phyloP scores from a whole-genome alignment of 2,797 vertebrate genomes.

The Capromys pilorides region DNA sequence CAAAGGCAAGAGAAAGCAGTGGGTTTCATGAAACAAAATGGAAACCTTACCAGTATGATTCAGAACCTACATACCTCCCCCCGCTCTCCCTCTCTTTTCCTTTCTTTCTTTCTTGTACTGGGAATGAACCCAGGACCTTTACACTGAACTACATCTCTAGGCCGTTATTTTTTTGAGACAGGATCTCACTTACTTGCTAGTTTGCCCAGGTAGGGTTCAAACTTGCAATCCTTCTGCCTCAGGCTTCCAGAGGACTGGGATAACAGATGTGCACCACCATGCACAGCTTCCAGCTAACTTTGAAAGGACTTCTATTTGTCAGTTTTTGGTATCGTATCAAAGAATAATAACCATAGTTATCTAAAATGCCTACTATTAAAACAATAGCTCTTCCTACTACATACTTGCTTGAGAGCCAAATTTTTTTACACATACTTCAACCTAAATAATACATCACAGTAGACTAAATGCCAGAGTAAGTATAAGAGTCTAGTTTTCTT shows the following conservation, averaged over 20 bases:
- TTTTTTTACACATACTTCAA: background rate
- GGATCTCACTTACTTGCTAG: background rate
- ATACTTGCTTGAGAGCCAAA: background rate
- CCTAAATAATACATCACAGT: background rate
- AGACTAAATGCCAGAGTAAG: conserved; percentile 11
- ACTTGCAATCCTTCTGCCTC: background rate
- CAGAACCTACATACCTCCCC: background rate
- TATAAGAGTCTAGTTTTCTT: background rate
- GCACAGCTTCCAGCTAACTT: background rate
- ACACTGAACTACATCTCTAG: background rate
- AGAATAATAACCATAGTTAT: background rate
- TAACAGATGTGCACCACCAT: background rate
- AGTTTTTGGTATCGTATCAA: conserved; percentile 39
- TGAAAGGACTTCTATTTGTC: background rate
- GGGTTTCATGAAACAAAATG: background rate
- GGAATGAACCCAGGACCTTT: background rate
- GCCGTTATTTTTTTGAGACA: background rate
- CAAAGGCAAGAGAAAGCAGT: background rate
- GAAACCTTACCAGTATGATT: background rate
- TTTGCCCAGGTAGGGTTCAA: background rate
- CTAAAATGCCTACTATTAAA: conserved; percentile 4
- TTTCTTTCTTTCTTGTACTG: background rate
- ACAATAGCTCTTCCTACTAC: conserved; percentile 13
- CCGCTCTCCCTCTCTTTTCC: background rate
- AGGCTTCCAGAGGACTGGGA: background rate